Base-by-base conservation (phyloP, 2,888 invertebrate genomes). In the Panorpa germanica region DNA sequence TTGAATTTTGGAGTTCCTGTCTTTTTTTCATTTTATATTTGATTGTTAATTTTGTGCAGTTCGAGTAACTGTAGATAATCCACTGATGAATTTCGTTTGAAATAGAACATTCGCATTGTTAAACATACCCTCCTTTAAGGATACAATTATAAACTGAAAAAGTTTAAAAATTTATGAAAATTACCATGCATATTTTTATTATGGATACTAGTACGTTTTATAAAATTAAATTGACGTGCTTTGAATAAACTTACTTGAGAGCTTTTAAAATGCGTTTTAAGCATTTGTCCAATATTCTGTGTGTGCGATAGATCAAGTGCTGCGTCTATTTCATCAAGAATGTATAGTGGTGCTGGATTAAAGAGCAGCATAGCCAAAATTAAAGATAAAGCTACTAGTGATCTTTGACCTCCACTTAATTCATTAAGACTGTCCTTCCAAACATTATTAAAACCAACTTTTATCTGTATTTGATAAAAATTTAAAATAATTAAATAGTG, bases 121-220 rank as follows among this genome's bases (percentile, higher is more conserved):
- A 60, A 96, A 98, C 90, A 98, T 96, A 16, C 96, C 96, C 53
- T 98, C 95, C 50, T 98, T 98, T 25, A 98, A 63, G 0, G 96
- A 96, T 2, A 98, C 98, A 37, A 98, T 80, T 41, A 98, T 82
- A 55, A 98, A 98, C 76, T 96, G 72, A 63, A 65, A 35, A 45
- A 35, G 42, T 38, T 38, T 28, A 33, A 26, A 28, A 29, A 29
- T 19, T 8, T 37, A n/a, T 19, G 16, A 16, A 4, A 35, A 31
- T 17, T 35, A 4, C 17, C n/a, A 9, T 25, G 10, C 25, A n/a
- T 9, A 8, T 25, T 9, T 8, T 25, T 25, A 10, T 25, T 25
- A 29, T 4, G 17, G n/a, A n/a, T n/a, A n/a, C n/a, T n/a, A n/a
- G 16, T 15, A n/a, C 14, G n/a, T 10, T 8, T 12, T 25, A 25